Conservation (phyloP, 2,797 vertebrate genomes). For the Siniperca undulata region DNA sequence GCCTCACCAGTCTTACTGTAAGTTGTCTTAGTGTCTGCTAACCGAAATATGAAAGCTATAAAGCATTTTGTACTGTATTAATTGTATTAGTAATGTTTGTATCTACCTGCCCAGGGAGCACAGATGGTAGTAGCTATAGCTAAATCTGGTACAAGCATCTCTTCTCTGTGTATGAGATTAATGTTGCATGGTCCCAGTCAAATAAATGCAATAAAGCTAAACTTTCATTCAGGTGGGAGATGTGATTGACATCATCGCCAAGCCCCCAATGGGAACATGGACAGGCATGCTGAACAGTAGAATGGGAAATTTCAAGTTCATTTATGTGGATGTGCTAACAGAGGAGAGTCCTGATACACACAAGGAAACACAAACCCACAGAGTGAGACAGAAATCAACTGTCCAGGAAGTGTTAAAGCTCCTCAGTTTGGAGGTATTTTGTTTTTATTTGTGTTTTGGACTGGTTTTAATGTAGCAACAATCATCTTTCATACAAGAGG, state of each 20-base stretch:
- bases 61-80: not conserved
- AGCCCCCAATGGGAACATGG: slow-evolving; percentile 96
- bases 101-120: not conserved
- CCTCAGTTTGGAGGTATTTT: slow-evolving; percentile 89
- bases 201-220: not conserved
- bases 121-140: not conserved
- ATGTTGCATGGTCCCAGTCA: not conserved
- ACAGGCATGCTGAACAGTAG: slow-evolving; percentile 92
- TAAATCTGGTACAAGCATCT: not conserved
- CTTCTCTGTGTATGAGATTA: not conserved
- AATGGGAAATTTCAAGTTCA: slow-evolving; percentile 95
- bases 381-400: slow-evolving; percentile 82
- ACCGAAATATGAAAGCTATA: not conserved
- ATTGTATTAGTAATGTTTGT: not conserved
- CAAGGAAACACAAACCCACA: slow-evolving; percentile 80
- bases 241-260: slow-evolving; percentile 93
- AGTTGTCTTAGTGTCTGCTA: not conserved
- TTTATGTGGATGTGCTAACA: slow-evolving; percentile 92
- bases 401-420: slow-evolving; percentile 88
- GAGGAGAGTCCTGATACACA: slow-evolving; percentile 82
- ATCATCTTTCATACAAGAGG: not conserved
- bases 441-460: not conserved
- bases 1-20: not conserved
- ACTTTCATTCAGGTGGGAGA: slow-evolving; percentile 89
- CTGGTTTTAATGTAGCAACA: not conserved